phyloP scores from a whole-genome alignment of 2,797 vertebrate genomes.

The Acanthornis magna region DNA sequence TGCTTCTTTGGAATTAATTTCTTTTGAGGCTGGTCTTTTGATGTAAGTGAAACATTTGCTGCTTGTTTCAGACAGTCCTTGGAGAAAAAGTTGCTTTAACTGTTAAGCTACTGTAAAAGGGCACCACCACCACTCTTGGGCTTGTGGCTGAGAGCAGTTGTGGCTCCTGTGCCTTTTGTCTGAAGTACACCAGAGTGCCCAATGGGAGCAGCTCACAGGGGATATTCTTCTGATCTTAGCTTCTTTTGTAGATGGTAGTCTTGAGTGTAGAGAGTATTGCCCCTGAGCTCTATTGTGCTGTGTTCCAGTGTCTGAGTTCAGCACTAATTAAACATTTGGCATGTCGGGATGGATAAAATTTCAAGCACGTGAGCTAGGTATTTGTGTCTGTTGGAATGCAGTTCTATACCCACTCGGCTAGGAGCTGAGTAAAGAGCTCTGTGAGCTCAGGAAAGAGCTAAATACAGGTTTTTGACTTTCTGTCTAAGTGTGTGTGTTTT shows the following conservation, averaged over 20 bases:
- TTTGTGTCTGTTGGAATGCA: neutral
- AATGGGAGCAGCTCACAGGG: neutral
- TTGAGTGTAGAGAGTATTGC: neutral
- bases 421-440: neutral
- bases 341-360: neutral
- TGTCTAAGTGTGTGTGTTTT: neutral
- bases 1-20: neutral
- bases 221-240: neutral
- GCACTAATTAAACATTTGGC: neutral
- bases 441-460: neutral
- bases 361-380: accelerated
- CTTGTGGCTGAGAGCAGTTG: neutral
- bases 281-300: neutral
- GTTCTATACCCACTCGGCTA: neutral
- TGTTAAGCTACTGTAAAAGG: neutral
- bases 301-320: neutral
- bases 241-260: neutral
- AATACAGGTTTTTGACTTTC: neutral
- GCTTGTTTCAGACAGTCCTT: neutral
- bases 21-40: slow-evolving; percentile 20
- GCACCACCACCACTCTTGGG: accelerated
- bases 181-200: neutral
- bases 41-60: neutral
- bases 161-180: neutral
- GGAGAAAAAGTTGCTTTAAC: neutral